phyloP scores from a whole-genome alignment of 2,797 vertebrate genomes.

The Alosa sapidissima region DNA sequence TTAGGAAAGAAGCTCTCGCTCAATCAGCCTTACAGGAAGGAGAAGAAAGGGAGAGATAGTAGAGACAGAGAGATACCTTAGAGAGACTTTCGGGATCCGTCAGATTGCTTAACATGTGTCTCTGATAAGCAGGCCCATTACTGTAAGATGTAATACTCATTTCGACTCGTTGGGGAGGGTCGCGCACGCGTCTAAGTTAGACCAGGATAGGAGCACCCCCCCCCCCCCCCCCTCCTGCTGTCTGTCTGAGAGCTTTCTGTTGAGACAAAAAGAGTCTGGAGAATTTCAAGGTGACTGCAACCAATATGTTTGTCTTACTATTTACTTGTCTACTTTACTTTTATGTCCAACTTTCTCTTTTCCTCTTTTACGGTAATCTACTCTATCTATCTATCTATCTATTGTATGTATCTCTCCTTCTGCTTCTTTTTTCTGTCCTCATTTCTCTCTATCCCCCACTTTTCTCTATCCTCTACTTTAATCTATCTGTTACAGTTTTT shows the following conservation, averaged over 20 bases:
- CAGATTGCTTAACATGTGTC: slow-evolving; percentile 14
- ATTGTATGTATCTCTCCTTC: neutral
- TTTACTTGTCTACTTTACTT: neutral
- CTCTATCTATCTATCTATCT: too few species aligned
- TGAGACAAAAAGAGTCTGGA: neutral
- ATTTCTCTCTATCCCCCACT: neutral
- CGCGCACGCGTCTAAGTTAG: neutral
- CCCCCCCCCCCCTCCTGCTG: too few species aligned
- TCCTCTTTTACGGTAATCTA: too few species aligned
- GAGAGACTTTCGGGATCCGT: slow-evolving; percentile 12
- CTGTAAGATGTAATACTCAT: slow-evolving; percentile 6
- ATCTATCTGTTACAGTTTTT: too few species aligned
- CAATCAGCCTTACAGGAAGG: neutral
- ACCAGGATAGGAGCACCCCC: neutral
- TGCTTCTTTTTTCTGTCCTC: neutral
- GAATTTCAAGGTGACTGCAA: neutral
- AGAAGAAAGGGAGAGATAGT: neutral
- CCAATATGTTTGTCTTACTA: neutral
- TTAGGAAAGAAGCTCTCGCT: neutral
- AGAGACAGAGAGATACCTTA: slow-evolving; percentile 3
- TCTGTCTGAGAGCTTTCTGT: neutral
- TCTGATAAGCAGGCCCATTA: slow-evolving; percentile 20
- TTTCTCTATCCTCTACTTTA: too few species aligned
- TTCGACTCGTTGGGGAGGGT: neutral
- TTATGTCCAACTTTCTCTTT: too few species aligned